Conservation (phyloP, 2,113 vertebrate genomes). For the Sapayoa aenigma region DNA sequence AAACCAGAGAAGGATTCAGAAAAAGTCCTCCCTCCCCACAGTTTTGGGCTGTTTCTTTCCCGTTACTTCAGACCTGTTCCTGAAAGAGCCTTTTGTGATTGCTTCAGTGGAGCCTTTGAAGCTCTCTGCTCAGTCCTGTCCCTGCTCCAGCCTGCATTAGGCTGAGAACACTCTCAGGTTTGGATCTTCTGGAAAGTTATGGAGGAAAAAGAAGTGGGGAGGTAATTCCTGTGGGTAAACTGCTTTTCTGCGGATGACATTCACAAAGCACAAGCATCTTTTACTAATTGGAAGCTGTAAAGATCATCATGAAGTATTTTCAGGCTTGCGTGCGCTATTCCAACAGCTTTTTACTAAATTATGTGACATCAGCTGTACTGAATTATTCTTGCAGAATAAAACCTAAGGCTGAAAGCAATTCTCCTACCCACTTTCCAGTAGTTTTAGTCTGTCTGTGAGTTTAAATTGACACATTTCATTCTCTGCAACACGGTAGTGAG, state of each 20-base stretch:
- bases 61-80: constrained; percentile 21
- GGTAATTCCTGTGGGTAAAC: not conserved
- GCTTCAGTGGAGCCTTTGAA: constrained; percentile 29
- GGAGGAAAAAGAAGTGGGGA: not conserved
- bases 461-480: constrained; percentile 31
- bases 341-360: not conserved
- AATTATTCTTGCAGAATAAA: constrained; percentile 42
- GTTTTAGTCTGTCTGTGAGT: constrained; percentile 27
- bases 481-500: not conserved
- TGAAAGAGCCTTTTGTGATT: constrained; percentile 53
- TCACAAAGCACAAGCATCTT: not conserved
- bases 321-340: not conserved
- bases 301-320: constrained; percentile 37
- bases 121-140: not conserved
- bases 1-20: constrained; percentile 36
- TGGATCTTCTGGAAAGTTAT: not conserved
- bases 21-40: not conserved
- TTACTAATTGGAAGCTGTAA: not conserved
- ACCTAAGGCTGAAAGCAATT: constrained; percentile 50
- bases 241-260: not conserved
- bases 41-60: constrained; percentile 43
- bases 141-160: not conserved
- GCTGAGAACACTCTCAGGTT: not conserved
- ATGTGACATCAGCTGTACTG: constrained; percentile 33
- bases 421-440: not conserved